Percentiles rank a stretch among this genome's conserved stretches.
phyloP scores from a whole-genome alignment of 2,888 invertebrate genomes.

The Xylota sylvarum region DNA sequence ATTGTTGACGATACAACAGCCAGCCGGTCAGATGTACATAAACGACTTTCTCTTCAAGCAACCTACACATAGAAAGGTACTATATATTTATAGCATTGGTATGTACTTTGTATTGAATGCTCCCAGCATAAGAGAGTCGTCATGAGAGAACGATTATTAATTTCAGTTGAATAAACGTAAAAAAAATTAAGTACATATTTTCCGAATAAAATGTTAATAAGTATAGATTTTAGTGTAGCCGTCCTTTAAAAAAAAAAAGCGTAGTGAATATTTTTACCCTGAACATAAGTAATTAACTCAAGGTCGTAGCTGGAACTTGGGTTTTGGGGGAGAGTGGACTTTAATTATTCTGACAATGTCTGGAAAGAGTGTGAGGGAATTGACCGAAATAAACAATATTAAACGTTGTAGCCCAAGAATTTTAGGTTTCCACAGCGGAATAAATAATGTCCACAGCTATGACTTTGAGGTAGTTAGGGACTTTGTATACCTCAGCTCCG shows the following conservation, averaged over 20 bases:
- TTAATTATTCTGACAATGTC: no score
- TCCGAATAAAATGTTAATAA: background rate
- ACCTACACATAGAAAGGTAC: background rate
- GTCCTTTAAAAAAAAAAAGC: background rate
- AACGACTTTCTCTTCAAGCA: slow-evolving; percentile 5
- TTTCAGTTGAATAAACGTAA: background rate
- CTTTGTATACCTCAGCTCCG: no score
- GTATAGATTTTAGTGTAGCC: background rate
- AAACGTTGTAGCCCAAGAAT: no score
- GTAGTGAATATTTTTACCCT: no score
- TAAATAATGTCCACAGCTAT: no score
- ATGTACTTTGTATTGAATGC: background rate
- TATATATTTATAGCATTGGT: background rate
- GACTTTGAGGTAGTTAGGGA: no score
- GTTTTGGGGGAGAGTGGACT: no score
- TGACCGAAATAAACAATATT: no score
- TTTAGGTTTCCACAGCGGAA: no score
- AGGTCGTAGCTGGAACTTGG: no score
- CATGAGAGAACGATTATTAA: background rate
- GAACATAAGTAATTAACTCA: no score
- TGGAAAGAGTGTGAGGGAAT: no score
- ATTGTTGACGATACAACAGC: background rate
- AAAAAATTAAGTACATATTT: background rate
- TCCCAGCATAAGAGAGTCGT: background rate
- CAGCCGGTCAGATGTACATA: background rate